A percentile compares a stretch with the other conserved stretches of the same genome.
Evolutionary conservation across 2,113 vertebrate genomes (phyloP).

Genomic region (Coturnix japonica): DNA sequence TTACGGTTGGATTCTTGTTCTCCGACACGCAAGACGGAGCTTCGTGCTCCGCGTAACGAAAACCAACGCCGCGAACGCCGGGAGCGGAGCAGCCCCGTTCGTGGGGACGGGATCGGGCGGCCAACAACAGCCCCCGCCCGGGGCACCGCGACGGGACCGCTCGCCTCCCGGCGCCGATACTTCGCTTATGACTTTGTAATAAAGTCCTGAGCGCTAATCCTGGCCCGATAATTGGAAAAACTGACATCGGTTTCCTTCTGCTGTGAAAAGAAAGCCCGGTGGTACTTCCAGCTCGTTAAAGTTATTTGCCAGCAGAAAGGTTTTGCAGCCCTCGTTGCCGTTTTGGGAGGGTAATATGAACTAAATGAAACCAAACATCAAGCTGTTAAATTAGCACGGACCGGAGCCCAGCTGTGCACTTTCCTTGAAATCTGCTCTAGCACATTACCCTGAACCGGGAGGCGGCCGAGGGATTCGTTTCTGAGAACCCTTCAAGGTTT

Average conservation of each 20-base stretch:
- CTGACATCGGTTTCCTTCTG: conserved; percentile 4
- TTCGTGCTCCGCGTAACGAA: background rate
- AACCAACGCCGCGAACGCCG: background rate
- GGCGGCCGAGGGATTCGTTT: conserved; percentile 52
- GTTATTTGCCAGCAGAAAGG: background rate
- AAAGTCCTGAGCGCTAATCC: background rate
- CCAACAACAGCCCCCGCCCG: no score
- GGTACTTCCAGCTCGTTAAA: background rate
- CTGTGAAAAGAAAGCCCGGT: background rate
- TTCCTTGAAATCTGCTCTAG: conserved; percentile 57
- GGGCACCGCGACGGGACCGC: no score
- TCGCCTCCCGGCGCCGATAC: background rate
- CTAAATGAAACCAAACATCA: conserved; percentile 19
- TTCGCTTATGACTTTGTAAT: background rate
- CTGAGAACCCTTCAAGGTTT: conserved; percentile 70
- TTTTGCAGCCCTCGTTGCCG: background rate
- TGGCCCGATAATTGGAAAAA: conserved; percentile 32
- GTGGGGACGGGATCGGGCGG: no score
- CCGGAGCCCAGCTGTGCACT: conserved; percentile 42
- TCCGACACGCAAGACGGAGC: background rate
- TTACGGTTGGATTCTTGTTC: no score
- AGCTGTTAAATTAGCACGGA: conserved; percentile 31
- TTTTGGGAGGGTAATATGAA: background rate
- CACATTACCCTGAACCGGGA: conserved; percentile 13
- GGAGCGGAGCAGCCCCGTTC: no score